phyloP scores from a whole-genome alignment of 2,797 vertebrate species.

The Buceros bicornis region DNA sequence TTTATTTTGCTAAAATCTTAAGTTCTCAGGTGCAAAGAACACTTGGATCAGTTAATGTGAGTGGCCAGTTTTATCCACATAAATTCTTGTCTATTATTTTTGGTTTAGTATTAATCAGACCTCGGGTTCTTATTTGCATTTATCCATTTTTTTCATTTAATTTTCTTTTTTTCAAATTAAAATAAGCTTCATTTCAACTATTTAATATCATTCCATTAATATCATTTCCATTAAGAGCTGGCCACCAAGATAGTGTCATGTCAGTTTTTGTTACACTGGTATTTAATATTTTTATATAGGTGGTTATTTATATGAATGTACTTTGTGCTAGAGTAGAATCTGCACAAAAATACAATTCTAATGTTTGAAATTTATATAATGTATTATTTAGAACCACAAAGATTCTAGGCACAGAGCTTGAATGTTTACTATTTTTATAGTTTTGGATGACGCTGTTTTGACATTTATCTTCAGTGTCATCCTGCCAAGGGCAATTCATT shows the following conservation, averaged over 20 bases:
- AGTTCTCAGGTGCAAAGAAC: background rate
- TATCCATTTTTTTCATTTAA: background rate
- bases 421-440: background rate
- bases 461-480: conserved; percentile 26
- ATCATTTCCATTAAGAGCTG: background rate
- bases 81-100: background rate
- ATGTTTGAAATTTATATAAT: background rate
- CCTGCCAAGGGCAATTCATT: background rate
- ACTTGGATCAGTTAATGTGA: background rate
- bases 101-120: background rate
- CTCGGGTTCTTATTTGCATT: background rate
- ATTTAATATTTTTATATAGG: background rate
- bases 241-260: background rate
- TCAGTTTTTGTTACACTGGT: background rate
- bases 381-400: background rate
- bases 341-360: background rate
- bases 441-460: background rate
- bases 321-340: background rate
- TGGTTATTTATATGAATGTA: background rate
- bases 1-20: background rate
- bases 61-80: background rate
- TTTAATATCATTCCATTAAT: background rate
- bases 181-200: background rate
- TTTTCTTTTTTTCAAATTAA: background rate
- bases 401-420: background rate